A percentile compares a stretch with the other conserved stretches of the same genome.
Evolutionary conservation across 2,888 invertebrate genomes (phyloP).

Genomic region (Dendrolimus pini): DNA sequence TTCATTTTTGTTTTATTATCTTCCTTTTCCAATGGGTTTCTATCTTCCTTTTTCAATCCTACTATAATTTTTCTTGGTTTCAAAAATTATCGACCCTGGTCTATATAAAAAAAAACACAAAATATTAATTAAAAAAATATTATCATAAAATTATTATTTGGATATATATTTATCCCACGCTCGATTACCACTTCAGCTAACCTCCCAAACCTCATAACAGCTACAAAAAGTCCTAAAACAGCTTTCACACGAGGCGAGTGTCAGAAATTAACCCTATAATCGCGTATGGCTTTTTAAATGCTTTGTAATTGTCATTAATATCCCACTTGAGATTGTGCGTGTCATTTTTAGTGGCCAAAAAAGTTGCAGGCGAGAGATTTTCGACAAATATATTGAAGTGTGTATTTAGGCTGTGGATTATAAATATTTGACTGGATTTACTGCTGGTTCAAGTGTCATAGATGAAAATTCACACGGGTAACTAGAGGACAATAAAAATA

Average conservation of each 20-base stretch:
- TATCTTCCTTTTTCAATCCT: too few relatives aligned
- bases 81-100: too few relatives aligned
- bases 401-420: constrained; percentile 1
- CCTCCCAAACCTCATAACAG: background rate
- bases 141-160: background rate
- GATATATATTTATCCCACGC: background rate
- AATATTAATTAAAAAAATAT: background rate
- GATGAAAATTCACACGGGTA: background rate
- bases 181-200: background rate
- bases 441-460: background rate
- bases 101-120: background rate
- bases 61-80: too few relatives aligned
- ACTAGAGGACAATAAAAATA: background rate
- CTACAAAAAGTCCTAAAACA: background rate
- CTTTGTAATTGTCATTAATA: constrained; percentile 40
- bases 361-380: background rate
- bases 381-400: background rate
- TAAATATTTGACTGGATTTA: background rate
- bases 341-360: constrained; percentile 37
- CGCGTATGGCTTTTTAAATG: constrained; percentile 34
- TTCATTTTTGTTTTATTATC: too few relatives aligned
- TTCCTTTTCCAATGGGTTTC: too few relatives aligned
- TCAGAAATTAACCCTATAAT: constrained; percentile 30
- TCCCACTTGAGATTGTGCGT: constrained; percentile 57
- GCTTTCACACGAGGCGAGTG: constrained; percentile 10